These are phyloP conservation scores for Typhlomys cinereus DNA, from an alignment of 2,113 vertebrate genomes.

Conservation along the genomic window DNA sequence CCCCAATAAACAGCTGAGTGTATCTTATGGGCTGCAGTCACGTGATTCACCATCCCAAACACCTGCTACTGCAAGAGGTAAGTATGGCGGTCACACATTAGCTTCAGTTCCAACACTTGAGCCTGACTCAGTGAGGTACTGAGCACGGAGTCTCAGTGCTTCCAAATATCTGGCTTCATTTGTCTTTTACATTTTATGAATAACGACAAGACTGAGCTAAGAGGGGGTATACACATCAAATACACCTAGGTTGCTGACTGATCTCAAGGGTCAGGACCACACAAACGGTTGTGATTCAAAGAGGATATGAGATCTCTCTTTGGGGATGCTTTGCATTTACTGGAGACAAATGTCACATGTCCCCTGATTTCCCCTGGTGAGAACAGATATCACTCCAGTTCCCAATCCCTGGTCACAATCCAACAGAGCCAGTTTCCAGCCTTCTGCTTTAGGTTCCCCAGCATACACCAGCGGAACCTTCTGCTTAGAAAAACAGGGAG, in stretches of 20 bases:
- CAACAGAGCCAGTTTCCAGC: neutral
- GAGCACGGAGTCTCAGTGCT: neutral
- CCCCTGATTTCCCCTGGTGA: neutral
- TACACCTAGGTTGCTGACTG: neutral
- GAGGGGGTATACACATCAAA: neutral
- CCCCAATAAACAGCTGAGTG: too few relatives aligned
- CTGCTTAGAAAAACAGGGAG: neutral
- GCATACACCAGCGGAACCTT: neutral
- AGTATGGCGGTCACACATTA: fast-evolving
- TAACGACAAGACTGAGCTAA: fast-evolving
- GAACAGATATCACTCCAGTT: neutral
- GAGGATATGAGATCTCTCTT: fast-evolving
- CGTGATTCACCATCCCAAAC: neutral
- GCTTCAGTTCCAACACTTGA: neutral
- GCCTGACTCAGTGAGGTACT: fast-evolving
- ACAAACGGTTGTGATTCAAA: neutral
- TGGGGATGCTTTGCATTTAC: neutral
- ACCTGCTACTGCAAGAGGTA: neutral
- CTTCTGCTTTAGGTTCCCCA: neutral
- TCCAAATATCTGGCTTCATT: neutral
- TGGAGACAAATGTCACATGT: neutral
- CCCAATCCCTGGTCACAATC: neutral
- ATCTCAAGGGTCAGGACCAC: neutral
- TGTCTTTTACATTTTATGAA: neutral
- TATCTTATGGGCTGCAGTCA: fast-evolving